Evolutionary conservation across 2,888 invertebrate genomes (phyloP), one percentile per base, ranked within the genome.

Genomic region (Cheilosia vernalis): DNA sequence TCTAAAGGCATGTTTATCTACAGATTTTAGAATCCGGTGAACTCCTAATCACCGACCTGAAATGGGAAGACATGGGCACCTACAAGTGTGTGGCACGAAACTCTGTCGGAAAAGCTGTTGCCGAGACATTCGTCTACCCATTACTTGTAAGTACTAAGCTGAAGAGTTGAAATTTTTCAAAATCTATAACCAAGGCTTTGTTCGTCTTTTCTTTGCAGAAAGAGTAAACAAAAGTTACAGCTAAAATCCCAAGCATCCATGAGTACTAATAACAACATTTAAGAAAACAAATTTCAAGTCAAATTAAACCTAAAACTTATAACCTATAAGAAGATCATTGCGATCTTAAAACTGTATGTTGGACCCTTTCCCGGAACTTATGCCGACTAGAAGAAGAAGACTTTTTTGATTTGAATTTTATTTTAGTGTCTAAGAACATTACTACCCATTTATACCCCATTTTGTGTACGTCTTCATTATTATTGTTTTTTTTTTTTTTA

Each of bases 31-130:
- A 94, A 4, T 95, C 95, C 88, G 98, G 98, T 0, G 96, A 96
- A 88, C 93, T 98, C 30, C 89, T 96, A 49, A 96, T 98, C 88
- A 92, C 93, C 21, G 93, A 94, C 13, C 93, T 97, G 7, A 93
- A 93, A 51, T 98, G 96, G 96, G 92, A 93, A 10, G 96, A 97
- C 88, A 97, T 97, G 97, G 98, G 97, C 5, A 93, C 93, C 21
- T 97, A 95, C 91, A 95, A 93, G 1, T 98, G 98, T 90, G 93
- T 94, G 15, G 96, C 95, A 0, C 94, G 94, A 87, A 96, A 96
- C 89, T 90, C 92, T 17, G 92, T 93, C 17, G 95, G 95, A 4
- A 93, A 94, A 85, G 95, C 95, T 87, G 90, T 93, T 0, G 93
- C 93, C 4, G 92, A 93, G 19, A 95, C 96, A 7, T 97, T 97